These are phyloP conservation scores for Manis crassicaudata DNA, from an alignment of 2,797 vertebrate species.

Conservation along the genomic window DNA sequence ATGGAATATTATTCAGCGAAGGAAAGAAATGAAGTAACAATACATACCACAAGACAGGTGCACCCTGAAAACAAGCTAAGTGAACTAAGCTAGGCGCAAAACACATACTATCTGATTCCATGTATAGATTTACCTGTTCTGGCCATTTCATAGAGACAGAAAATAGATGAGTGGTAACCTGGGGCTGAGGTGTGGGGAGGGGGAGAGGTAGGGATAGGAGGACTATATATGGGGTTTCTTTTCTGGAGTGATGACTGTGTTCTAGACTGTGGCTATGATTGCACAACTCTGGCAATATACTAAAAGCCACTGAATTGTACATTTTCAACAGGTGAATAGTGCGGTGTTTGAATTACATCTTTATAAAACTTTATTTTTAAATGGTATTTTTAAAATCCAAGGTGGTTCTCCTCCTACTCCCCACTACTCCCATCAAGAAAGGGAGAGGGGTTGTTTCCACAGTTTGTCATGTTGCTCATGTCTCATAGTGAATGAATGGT, in stretches of 20 bases:
- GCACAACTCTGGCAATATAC: neutral
- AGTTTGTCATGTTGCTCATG: neutral
- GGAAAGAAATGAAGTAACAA: neutral
- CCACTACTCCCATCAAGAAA: neutral
- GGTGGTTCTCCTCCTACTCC: neutral
- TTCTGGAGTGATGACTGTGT: neutral
- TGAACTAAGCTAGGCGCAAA: neutral
- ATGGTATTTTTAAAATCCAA: neutral
- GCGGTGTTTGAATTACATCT: neutral
- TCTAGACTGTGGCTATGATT: neutral
- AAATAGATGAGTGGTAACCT: neutral
- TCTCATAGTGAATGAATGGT: neutral
- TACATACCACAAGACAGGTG: neutral
- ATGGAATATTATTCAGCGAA: neutral
- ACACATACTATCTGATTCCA: neutral
- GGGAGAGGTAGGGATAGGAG: neutral
- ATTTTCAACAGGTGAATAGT: neutral
- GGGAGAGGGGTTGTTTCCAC: neutral
- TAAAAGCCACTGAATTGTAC: neutral
- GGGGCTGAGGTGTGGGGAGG: neutral
- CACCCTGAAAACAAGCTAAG: neutral
- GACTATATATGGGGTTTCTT: neutral
- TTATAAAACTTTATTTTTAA: neutral
- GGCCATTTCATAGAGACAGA: neutral
- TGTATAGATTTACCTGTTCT: neutral